A percentile compares a stretch with the other conserved stretches of the same genome.
Evolutionary conservation across 2,113 vertebrate genomes (phyloP).

Genomic region (Stegastes partitus): DNA sequence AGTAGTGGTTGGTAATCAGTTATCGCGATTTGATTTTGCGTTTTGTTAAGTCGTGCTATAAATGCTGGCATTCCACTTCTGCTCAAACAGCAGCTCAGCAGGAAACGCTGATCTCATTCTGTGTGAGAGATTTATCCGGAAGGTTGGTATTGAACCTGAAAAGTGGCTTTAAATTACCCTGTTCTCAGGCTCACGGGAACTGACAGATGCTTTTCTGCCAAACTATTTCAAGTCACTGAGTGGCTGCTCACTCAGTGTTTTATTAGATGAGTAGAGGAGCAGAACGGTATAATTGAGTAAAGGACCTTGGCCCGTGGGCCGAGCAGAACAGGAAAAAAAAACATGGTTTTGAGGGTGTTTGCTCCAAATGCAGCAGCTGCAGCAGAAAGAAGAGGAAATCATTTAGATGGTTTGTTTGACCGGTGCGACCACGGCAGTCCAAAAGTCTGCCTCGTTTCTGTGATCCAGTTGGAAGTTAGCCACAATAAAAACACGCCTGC

Average conservation of each 20-base stretch:
- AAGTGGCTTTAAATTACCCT: conserved; percentile 72
- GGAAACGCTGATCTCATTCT: conserved; percentile 61
- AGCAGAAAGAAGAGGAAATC: conserved; percentile 62
- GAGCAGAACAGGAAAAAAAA: conserved; percentile 54
- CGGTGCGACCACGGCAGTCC: conserved; percentile 24
- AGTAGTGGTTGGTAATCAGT: not conserved
- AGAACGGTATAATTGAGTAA: conserved; percentile 73
- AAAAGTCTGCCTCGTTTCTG: conserved; percentile 44
- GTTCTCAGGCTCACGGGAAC: conserved; percentile 45
- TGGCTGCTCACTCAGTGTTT: conserved; percentile 65
- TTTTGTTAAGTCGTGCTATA: conserved; percentile 5
- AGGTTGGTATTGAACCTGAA: conserved; percentile 70
- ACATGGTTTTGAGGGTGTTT: conserved; percentile 35
- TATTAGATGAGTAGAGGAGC: conserved; percentile 63
- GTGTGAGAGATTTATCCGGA: conserved; percentile 53
- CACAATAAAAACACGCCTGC: conserved; percentile 46
- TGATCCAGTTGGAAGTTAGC: conserved; percentile 47
- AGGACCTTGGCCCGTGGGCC: conserved; percentile 62
- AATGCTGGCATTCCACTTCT: conserved; percentile 21
- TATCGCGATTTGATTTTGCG: not conserved
- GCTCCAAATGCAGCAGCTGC: conserved; percentile 62
- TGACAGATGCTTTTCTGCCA: conserved; percentile 60
- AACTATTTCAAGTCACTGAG: conserved; percentile 42
- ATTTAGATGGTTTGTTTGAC: conserved; percentile 63
- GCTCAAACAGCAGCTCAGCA: conserved; percentile 17